A percentile compares a stretch with the other conserved stretches of the same genome.
Conservation (phyloP, 2,797 vertebrate species). For the Megalops cyprinoides region DNA sequence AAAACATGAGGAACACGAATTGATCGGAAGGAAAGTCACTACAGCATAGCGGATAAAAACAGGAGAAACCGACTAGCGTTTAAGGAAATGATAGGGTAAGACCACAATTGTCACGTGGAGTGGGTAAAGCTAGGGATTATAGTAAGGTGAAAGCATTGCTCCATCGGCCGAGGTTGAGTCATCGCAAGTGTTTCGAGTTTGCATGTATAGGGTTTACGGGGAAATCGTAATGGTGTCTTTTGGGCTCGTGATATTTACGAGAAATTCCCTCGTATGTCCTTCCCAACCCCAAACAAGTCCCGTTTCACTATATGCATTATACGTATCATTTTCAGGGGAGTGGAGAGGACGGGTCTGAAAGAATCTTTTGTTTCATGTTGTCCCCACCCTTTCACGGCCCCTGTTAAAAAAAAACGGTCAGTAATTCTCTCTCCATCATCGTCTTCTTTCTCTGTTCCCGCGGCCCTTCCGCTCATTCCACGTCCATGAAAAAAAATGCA, state of each 20-base stretch:
- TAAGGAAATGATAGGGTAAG: neutral
- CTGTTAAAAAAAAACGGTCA: neutral
- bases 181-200: neutral
- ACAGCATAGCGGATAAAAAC: neutral
- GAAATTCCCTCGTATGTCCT: neutral
- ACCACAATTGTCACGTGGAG: neutral
- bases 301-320: neutral
- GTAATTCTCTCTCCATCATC: neutral
- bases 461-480: neutral
- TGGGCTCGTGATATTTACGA: neutral
- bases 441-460: neutral
- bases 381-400: neutral
- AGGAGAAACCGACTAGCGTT: neutral
- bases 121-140: neutral
- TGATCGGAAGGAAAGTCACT: too few species aligned
- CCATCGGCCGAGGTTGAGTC: neutral
- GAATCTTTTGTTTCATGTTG: slow-evolving; percentile 28
- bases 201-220: neutral
- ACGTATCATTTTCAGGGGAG: too few species aligned
- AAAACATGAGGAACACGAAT: too few species aligned
- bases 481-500: too few species aligned
- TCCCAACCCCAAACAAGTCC: neutral
- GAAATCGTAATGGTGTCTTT: neutral
- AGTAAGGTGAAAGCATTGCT: neutral
- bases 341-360: slow-evolving; percentile 30